Conservation (phyloP, 2,113 vertebrate species). For the Myiopsitta monachus region DNA sequence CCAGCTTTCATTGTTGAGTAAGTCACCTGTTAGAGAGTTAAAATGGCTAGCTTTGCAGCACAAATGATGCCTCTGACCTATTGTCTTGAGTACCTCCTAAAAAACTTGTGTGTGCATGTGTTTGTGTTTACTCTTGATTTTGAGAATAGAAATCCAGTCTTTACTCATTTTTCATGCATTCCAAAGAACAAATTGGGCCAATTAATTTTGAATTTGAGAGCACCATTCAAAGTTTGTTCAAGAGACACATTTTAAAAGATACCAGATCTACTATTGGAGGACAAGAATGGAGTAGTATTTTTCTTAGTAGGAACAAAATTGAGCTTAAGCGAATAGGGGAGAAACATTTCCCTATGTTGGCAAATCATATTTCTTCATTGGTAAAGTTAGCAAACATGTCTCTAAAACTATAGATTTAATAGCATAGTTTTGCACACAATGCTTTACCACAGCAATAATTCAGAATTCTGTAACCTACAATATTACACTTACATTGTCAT, state of each 20-base stretch:
- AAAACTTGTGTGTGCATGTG: background rate
- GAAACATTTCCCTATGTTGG: background rate
- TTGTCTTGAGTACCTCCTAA: background rate
- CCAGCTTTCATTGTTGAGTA: background rate
- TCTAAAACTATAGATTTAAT: background rate
- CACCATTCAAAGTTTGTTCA: background rate
- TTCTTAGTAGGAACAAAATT: background rate
- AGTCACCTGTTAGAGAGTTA: background rate
- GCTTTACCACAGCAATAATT: background rate
- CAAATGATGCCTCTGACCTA: background rate
- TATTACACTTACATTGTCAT: background rate
- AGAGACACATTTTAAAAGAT: background rate
- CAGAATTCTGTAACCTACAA: background rate
- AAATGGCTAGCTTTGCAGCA: background rate
- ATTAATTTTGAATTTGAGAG: constrained; percentile 6
- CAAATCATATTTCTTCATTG: background rate
- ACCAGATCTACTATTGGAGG: background rate
- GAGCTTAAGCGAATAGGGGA: background rate
- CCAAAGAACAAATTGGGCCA: constrained; percentile 9
- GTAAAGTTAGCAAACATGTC: background rate
- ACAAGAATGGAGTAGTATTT: background rate
- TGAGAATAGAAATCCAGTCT: background rate
- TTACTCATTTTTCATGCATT: constrained; percentile 62
- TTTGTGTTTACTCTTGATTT: background rate
- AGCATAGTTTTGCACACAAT: background rate